phyloP scores from a whole-genome alignment of 2,888 invertebrate genomes.

The Apomyelois bistriatella region DNA sequence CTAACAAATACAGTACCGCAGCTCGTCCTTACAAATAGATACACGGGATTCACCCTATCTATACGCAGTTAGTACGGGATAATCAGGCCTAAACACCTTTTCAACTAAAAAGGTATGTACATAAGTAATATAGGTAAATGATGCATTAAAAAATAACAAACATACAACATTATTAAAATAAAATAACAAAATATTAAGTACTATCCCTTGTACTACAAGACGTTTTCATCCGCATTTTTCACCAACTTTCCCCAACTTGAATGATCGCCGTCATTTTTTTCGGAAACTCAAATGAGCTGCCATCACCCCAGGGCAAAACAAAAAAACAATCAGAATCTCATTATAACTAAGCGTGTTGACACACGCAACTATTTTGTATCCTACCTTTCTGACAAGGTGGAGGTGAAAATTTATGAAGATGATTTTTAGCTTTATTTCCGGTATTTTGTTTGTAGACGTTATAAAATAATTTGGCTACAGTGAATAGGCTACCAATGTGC shows the following conservation, averaged over 20 bases:
- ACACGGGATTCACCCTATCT: too few species aligned
- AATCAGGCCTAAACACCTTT: too few species aligned
- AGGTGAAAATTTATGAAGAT: not conserved
- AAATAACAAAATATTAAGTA: not conserved
- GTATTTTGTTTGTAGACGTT: not conserved
- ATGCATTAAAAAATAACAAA: not conserved
- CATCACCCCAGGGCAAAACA: slow-evolving; percentile 36
- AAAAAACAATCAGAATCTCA: slow-evolving; percentile 58
- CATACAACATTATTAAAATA: not conserved
- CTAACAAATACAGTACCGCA: too few species aligned
- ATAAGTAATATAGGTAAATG: not conserved
- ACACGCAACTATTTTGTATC: slow-evolving; percentile 48
- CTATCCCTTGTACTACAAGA: slow-evolving; percentile 30
- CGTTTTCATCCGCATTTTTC: slow-evolving; percentile 48
- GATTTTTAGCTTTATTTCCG: not conserved
- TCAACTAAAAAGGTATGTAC: too few species aligned
- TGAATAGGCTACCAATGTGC: too few species aligned
- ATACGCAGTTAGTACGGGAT: too few species aligned
- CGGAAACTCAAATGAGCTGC: slow-evolving; percentile 23
- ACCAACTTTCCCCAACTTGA: slow-evolving; percentile 51
- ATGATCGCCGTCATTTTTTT: slow-evolving; percentile 58
- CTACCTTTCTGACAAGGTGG: not conserved
- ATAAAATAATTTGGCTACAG: too few species aligned
- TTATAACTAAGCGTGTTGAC: slow-evolving; percentile 50
- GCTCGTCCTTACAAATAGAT: too few species aligned